These are phyloP conservation scores for Megalurothrips usitatus DNA, from an alignment of 2,888 invertebrate genomes.

Conservation along the genomic window DNA sequence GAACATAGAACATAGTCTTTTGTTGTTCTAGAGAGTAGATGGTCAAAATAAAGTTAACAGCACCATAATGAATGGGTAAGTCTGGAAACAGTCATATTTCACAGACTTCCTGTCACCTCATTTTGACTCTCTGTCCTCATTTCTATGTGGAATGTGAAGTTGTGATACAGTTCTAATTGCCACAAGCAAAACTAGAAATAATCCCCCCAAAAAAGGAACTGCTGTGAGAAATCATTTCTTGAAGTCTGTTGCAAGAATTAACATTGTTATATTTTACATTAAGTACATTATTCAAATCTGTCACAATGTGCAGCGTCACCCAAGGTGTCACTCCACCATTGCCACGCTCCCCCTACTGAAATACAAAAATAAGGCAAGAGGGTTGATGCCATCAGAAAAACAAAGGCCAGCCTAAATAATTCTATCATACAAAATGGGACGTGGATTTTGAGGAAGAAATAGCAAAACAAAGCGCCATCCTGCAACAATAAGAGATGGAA, in stretches of 20 bases:
- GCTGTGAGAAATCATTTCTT: not conserved
- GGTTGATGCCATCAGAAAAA: constrained; percentile 15
- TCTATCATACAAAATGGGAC: constrained; percentile 25
- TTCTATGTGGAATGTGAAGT: not conserved
- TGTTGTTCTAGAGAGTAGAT: not conserved
- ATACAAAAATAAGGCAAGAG: constrained; percentile 26
- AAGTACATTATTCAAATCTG: constrained; percentile 9
- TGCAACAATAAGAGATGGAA: not conserved
- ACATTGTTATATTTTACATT: not conserved
- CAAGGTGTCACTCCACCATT: not conserved
- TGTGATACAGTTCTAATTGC: not conserved
- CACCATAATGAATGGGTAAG: no score
- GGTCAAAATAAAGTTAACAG: no score
- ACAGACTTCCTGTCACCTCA: no score
- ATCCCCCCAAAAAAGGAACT: not conserved
- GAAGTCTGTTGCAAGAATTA: constrained; percentile 16
- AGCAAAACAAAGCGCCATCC: constrained; percentile 1
- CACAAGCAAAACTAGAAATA: not conserved
- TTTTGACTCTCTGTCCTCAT: no score
- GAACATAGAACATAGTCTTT: not conserved
- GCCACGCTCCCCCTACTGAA: constrained; percentile 17
- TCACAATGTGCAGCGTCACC: not conserved
- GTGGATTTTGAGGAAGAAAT: constrained; percentile 12
- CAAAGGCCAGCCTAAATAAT: constrained; percentile 21
- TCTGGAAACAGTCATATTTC: no score